Conservation (phyloP, 2,797 vertebrate species). For the Sciaenops ocellatus region DNA sequence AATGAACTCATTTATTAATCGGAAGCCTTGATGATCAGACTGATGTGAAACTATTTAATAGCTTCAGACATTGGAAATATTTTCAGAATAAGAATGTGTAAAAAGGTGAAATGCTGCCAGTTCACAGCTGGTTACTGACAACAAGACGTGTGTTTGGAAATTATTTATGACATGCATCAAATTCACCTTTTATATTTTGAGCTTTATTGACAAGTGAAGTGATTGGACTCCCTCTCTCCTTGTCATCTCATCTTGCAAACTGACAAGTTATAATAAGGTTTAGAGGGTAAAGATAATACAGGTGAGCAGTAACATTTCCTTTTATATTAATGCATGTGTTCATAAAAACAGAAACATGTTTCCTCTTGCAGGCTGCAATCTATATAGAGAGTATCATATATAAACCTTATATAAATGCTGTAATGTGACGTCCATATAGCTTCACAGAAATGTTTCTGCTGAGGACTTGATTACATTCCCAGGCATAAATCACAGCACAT, state of each 20-base stretch:
- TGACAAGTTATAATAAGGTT: slow-evolving; percentile 5
- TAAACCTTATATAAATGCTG: slow-evolving; percentile 37
- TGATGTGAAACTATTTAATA: not conserved
- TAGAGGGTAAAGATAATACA: not conserved
- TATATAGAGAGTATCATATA: not conserved
- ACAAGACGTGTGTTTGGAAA: slow-evolving; percentile 3
- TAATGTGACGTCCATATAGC: slow-evolving; percentile 36
- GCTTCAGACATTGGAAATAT: not conserved
- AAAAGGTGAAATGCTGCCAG: slow-evolving; percentile 12
- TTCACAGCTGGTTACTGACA: slow-evolving; percentile 37
- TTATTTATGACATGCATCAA: slow-evolving; percentile 26
- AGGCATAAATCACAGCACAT: slow-evolving; percentile 60
- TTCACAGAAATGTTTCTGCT: slow-evolving; percentile 44
- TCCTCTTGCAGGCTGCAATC: not conserved
- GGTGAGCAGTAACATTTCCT: not conserved
- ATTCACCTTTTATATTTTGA: slow-evolving; percentile 17
- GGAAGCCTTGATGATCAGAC: not conserved
- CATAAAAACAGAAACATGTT: not conserved
- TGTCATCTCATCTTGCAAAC: slow-evolving; percentile 24
- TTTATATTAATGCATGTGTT: not conserved
- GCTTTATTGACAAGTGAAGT: slow-evolving; percentile 7
- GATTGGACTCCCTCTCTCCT: not conserved
- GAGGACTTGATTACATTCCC: slow-evolving; percentile 59
- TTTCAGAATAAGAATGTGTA: not conserved
- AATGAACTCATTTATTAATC: not conserved